Evolutionary conservation across 2,888 invertebrate genomes (phyloP), one percentile per base, ranked within the genome.

Genomic region (Mythimna ferrago): DNA sequence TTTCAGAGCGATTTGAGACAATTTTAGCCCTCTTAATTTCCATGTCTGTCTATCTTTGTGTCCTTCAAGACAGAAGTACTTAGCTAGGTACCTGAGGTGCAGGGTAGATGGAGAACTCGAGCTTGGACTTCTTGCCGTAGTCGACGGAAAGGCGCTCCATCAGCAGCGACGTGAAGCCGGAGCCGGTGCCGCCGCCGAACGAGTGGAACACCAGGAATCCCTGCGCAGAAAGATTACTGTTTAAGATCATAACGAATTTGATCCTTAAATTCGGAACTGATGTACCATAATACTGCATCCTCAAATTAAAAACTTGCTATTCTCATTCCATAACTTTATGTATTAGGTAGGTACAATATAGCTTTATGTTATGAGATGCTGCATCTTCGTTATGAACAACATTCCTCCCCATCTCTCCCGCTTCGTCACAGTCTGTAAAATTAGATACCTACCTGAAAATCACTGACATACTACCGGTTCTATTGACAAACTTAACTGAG

Each of bases 181-280:
- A 99, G 67, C 99, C 99, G 84, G 98, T 99, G 84, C 99, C 99
- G 80, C 97, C 98, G 75, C 98, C 99, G 91, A 99, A 99, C 19
- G 98, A 98, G 94, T 99, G 99, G 97, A 99, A 99, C 86, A 99
- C 98, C 88, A 99, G 97, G 95, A 99, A 99, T 41, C 99, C 99
- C 97, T 98, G 66, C 0, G 48, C 2, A 63, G 16, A 19, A 61
- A 41, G 7, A 1, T 11, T 53, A 21, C 7, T 0, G 32, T 5
- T 35, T 58, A 16, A 35, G 26, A 2, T 56, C 6, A 32, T 57
- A 26, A 19, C 0, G 4, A 35, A 19, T 56, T 10, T 58, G 35
- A 19, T n/a, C 35, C 9, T 58, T 35, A 19, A 10, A 19, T 10
- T 35, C 4, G 9, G n/a, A 3, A 2, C 51, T 51, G n/a, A n/a